Conservation (phyloP, 2,797 vertebrate genomes). For the Urocyon cinereoargenteus region DNA sequence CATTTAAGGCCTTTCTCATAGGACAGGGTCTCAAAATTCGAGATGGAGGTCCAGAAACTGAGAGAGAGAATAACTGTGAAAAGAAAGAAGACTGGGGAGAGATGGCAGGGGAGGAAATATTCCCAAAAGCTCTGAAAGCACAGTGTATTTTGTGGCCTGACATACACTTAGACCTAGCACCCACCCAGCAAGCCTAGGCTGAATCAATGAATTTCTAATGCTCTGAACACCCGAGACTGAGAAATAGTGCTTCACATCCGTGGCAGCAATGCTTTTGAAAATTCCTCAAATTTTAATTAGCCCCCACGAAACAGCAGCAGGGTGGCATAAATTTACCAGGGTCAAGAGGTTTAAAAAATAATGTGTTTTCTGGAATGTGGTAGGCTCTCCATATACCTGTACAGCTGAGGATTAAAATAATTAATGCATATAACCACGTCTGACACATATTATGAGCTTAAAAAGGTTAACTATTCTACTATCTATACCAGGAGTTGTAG, state of each 20-base stretch:
- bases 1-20: not conserved
- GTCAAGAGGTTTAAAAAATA: not conserved
- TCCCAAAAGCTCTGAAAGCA: not conserved
- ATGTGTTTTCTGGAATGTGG: not conserved
- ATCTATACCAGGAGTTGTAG: not conserved
- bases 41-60: not conserved
- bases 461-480: not conserved
- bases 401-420: constrained; percentile 27
- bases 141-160: not conserved
- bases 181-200: not conserved
- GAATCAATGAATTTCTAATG: not conserved
- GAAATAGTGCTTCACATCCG: not conserved
- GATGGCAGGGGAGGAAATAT: not conserved
- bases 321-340: not conserved
- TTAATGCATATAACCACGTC: not conserved
- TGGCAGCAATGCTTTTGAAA: not conserved
- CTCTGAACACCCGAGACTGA: not conserved
- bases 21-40: not conserved
- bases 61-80: not conserved
- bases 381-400: not conserved
- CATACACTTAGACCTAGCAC: not conserved
- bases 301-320: not conserved
- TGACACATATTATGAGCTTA: not conserved
- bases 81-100: not conserved
- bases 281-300: constrained; percentile 23